phyloP scores from a whole-genome alignment of 2,113 vertebrate genomes.

The Cercopithecus mona region DNA sequence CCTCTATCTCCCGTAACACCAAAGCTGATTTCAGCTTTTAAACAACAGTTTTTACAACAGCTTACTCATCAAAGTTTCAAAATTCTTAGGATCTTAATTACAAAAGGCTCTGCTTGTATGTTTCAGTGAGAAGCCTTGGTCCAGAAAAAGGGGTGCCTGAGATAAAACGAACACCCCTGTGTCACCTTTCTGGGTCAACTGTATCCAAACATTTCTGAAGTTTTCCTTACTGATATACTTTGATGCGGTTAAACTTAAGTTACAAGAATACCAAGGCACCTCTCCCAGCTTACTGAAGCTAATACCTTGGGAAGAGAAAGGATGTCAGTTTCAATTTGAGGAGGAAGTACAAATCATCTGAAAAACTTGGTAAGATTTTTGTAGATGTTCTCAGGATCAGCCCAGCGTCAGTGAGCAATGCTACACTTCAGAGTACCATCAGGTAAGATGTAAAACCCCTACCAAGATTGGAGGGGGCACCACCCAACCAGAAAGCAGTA shows the following conservation, averaged over 20 bases:
- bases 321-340: not conserved
- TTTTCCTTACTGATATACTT: not conserved
- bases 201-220: not conserved
- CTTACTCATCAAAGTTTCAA: constrained; percentile 17
- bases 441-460: not conserved
- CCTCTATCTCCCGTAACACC: not conserved
- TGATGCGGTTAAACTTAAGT: not conserved
- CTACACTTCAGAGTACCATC: not conserved
- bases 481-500: not conserved
- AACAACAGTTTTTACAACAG: not conserved
- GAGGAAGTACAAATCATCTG: not conserved
- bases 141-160: not conserved
- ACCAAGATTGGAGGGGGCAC: not conserved
- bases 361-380: not conserved
- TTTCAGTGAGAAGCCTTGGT: not conserved
- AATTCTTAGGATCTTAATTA: not conserved
- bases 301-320: not conserved
- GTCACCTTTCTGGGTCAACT: not conserved
- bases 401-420: too few species aligned
- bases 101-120: not conserved
- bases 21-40: not conserved
- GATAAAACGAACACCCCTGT: not conserved
- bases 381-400: not conserved
- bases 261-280: not conserved
- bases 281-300: not conserved